Evolutionary conservation across 2,888 invertebrate species (phyloP).

Genomic region (Hyppa rectilinea): DNA sequence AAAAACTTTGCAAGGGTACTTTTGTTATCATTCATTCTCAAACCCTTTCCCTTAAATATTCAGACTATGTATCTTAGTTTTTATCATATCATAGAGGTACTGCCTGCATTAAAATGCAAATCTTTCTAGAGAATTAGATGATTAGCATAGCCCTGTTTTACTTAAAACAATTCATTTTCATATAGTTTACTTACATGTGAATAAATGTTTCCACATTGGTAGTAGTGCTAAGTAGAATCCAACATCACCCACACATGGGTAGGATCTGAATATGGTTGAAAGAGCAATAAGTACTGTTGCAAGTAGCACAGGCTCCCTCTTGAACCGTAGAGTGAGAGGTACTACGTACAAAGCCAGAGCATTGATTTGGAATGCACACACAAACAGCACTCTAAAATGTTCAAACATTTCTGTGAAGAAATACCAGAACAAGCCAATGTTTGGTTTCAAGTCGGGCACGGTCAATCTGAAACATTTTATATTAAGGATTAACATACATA

Average conservation of each 20-base stretch:
- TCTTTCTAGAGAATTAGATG: not conserved
- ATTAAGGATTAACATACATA: conserved; percentile 9
- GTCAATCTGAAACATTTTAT: conserved; percentile 92
- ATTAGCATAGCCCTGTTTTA: conserved; percentile 8
- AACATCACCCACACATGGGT: conserved; percentile 98
- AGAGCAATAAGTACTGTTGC: conserved; percentile 95
- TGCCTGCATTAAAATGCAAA: conserved; percentile 6
- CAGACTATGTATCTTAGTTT: not conserved
- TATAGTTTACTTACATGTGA: conserved; percentile 93
- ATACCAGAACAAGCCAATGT: conserved; percentile 99
- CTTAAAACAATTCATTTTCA: not conserved
- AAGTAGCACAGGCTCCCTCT: conserved; percentile 94
- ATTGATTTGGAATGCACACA: conserved; percentile 99
- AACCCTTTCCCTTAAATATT: not conserved
- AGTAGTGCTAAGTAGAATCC: conserved; percentile 97
- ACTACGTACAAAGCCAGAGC: conserved; percentile 97
- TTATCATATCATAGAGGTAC: conserved; percentile 13
- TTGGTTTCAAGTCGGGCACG: conserved; percentile 98
- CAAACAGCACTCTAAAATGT: conserved; percentile 98
- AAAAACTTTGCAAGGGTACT: not conserved
- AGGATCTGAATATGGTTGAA: conserved; percentile 97
- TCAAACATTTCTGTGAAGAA: conserved; percentile 99
- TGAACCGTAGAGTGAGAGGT: conserved; percentile 95
- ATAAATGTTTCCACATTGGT: conserved; percentile 97
- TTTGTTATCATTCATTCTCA: not conserved